Evolutionary conservation across 2,888 invertebrate genomes (phyloP).

Genomic region (Erebia aethiops): DNA sequence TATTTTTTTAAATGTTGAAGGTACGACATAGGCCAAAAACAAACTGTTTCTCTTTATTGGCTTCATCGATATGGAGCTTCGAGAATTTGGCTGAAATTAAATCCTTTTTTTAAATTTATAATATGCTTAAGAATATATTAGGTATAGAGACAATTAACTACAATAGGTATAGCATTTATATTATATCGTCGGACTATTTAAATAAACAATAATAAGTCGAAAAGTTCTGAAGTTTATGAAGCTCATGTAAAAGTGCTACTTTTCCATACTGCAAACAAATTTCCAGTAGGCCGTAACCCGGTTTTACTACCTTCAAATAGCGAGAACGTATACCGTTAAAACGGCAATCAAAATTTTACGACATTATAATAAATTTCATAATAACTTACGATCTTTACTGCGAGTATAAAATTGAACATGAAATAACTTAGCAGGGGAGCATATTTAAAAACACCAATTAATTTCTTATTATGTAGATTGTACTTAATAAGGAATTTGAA

Average conservation of each 20-base stretch:
- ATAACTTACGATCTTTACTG: slow-evolving; percentile 38
- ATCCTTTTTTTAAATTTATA: too few relatives aligned
- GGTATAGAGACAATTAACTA: too few relatives aligned
- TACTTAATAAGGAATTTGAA: neutral
- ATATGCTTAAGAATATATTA: too few relatives aligned
- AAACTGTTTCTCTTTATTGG: too few relatives aligned
- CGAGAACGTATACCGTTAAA: slow-evolving; percentile 26
- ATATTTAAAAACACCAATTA: slow-evolving; percentile 29
- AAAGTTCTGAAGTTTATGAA: neutral
- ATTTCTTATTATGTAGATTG: slow-evolving; percentile 2
- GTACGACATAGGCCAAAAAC: too few relatives aligned
- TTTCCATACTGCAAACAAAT: slow-evolving; percentile 20
- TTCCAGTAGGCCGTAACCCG: slow-evolving; percentile 23
- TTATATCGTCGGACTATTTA: too few relatives aligned
- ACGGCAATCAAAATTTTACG: slow-evolving; percentile 35
- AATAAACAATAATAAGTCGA: neutral
- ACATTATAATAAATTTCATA: slow-evolving; percentile 35
- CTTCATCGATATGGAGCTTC: too few relatives aligned
- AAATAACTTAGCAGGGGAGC: slow-evolving; percentile 30
- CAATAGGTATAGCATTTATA: too few relatives aligned
- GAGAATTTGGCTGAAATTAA: too few relatives aligned
- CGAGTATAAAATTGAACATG: slow-evolving; percentile 27
- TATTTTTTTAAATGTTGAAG: too few relatives aligned
- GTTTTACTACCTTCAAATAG: slow-evolving; percentile 32
- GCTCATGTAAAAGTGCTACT: neutral